phyloP scores from a whole-genome alignment of 2,797 vertebrate genomes.

The Anguilla megastoma region DNA sequence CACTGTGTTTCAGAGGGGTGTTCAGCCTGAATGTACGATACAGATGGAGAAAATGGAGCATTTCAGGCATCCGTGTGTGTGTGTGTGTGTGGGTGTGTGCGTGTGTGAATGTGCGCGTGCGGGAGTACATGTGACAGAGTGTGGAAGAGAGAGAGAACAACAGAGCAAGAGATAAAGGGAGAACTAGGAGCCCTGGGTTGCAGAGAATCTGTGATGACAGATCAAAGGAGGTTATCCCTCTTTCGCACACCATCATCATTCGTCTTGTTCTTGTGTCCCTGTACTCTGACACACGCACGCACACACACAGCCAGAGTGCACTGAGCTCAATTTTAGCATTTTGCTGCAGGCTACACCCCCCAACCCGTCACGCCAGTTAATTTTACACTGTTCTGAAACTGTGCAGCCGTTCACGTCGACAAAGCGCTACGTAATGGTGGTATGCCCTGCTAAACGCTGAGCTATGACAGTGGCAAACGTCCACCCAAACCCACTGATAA shows the following conservation, averaged over 20 bases:
- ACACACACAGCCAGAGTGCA: background rate
- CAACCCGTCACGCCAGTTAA: background rate
- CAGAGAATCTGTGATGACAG: background rate
- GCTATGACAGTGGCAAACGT: background rate
- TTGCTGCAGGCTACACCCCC: background rate
- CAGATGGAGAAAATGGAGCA: background rate
- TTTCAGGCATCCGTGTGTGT: conserved; percentile 18
- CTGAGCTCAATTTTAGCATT: background rate
- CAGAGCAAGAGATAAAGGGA: background rate
- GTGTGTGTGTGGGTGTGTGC: background rate
- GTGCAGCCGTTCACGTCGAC: background rate
- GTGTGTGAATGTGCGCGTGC: background rate
- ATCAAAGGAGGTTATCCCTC: background rate
- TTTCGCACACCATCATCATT: conserved; percentile 44
- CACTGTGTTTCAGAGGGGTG: background rate
- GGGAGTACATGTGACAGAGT: too few species aligned
- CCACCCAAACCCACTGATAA: background rate
- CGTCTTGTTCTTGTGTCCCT: conserved; percentile 19
- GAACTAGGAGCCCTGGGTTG: background rate
- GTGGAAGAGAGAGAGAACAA: background rate
- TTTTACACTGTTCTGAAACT: background rate
- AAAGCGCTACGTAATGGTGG: background rate
- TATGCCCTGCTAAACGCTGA: background rate
- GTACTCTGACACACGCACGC: background rate
- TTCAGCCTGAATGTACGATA: background rate